A percentile compares a stretch with the other conserved stretches of the same genome.
These are phyloP conservation scores for Trochalopteron elliotii DNA, from an alignment of 2,113 vertebrate genomes.

Conservation along the genomic window DNA sequence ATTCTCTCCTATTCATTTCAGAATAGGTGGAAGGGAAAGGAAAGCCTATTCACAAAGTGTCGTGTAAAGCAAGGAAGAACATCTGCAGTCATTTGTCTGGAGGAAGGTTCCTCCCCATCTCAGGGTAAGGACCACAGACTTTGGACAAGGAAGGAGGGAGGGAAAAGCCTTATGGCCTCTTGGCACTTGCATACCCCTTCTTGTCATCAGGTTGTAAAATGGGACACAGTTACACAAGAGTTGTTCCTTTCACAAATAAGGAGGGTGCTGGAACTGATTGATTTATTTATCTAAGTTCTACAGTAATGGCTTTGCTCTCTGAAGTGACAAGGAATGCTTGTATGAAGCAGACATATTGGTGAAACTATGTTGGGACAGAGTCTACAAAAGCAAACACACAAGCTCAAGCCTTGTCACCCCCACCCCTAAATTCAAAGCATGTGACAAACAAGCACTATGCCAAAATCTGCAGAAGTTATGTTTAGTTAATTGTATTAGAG, in stretches of 20 bases:
- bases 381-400: constrained; percentile 18
- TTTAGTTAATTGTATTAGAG: constrained; percentile 21
- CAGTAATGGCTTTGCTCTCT: constrained; percentile 20
- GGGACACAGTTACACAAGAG: background rate
- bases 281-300: constrained; percentile 14
- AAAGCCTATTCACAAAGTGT: background rate
- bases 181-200: background rate
- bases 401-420: constrained; percentile 13
- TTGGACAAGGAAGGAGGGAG: background rate
- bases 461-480: constrained; percentile 16
- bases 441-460: constrained; percentile 10
- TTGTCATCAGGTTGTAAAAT: constrained; percentile 7
- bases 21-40: background rate
- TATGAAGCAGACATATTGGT: constrained; percentile 36
- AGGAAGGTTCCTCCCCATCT: background rate
- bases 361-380: constrained; percentile 23
- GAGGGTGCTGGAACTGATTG: constrained; percentile 36
- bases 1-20: background rate
- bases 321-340: constrained; percentile 34
- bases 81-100: background rate
- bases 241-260: constrained; percentile 1
- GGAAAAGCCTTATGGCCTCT: background rate
- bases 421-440: constrained; percentile 66
- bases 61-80: background rate
- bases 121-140: background rate